A percentile compares a stretch with the other conserved stretches of the same genome.
Conservation (phyloP, 2,888 invertebrate species). For the Drosophila dives region DNA sequence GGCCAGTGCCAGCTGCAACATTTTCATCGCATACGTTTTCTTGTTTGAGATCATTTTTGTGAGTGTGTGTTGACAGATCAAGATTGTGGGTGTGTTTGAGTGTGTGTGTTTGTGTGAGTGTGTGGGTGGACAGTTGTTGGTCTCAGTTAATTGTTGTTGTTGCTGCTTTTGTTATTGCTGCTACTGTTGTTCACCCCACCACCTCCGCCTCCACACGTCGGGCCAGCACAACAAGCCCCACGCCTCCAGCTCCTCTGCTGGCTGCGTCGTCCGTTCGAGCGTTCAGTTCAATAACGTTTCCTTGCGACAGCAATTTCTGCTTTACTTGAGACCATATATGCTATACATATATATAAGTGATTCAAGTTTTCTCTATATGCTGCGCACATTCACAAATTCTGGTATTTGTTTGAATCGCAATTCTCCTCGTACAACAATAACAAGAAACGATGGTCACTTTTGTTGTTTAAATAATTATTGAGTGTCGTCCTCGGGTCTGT, state of each 20-base stretch:
- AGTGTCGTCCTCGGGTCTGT: constrained; percentile 49
- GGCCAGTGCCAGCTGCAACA: constrained; percentile 92
- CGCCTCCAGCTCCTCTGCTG: constrained; percentile 10
- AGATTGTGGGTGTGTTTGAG: constrained; percentile 26
- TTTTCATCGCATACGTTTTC: constrained; percentile 92
- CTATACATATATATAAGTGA: constrained; percentile 21
- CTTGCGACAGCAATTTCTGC: constrained; percentile 36
- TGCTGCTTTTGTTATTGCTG: constrained; percentile 28
- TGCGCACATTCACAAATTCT: constrained; percentile 35
- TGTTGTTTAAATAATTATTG: constrained; percentile 29
- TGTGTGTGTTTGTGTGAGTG: constrained; percentile 32
- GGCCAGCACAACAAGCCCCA: constrained; percentile 65
- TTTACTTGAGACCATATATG: constrained; percentile 18
- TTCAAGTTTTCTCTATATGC: constrained; percentile 14
- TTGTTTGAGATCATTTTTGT: constrained; percentile 91
- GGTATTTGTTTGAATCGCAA: constrained; percentile 70
- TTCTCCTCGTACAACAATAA: constrained; percentile 36
- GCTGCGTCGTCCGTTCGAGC: constrained; percentile 63
- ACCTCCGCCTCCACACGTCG: constrained; percentile 42
- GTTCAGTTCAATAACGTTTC: constrained; percentile 72
- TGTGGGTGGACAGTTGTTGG: constrained; percentile 42
- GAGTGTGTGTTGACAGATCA: constrained; percentile 37
- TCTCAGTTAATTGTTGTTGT: constrained; percentile 23
- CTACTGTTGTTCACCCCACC: constrained; percentile 39
- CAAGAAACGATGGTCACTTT: constrained; percentile 37